Evolutionary conservation across 1,140 invertebrate species (phyloP).

Genomic region (Steinernema khuongi): DNA sequence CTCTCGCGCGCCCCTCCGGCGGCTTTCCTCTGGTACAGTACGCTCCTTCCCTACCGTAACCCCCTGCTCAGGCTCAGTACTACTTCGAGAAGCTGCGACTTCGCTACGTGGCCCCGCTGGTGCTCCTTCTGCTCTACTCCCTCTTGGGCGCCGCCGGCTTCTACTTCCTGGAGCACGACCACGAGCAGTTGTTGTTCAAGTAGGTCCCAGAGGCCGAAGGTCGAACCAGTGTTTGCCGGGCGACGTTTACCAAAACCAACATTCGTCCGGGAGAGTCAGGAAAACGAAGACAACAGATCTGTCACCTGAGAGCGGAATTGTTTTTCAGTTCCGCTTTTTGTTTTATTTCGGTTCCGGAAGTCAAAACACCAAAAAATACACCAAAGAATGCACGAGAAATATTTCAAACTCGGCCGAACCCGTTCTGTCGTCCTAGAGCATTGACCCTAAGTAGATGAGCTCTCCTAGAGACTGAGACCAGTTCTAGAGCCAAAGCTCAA

Average conservation of each 20-base stretch:
- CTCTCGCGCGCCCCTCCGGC: not conserved
- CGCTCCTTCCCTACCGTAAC: conserved; percentile 21
- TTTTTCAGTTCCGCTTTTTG: no score
- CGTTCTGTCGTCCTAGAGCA: no score
- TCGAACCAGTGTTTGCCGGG: not conserved
- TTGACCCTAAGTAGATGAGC: no score
- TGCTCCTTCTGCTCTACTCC: conserved; percentile 53
- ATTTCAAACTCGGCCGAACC: no score
- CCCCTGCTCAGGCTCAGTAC: conserved; percentile 44
- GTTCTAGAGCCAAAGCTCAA: no score
- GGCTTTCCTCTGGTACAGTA: conserved; percentile 10
- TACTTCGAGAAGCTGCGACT: conserved; percentile 52
- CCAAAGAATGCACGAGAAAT: no score
- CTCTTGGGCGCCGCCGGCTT: conserved; percentile 53
- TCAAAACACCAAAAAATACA: no score
- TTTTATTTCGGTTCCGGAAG: no score
- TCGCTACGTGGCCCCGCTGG: conserved; percentile 48
- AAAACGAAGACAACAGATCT: no score
- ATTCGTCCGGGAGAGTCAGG: no score
- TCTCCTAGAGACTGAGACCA: no score
- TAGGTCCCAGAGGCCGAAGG: conserved; percentile 23
- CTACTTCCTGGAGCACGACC: conserved; percentile 51
- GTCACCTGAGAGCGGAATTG: no score
- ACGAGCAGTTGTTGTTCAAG: conserved; percentile 44
- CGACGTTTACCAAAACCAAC: conserved; percentile 16